Evolutionary conservation across 92 coral and sea anemone species (phyloP).

Genomic region (Zoanthus sociatus): DNA sequence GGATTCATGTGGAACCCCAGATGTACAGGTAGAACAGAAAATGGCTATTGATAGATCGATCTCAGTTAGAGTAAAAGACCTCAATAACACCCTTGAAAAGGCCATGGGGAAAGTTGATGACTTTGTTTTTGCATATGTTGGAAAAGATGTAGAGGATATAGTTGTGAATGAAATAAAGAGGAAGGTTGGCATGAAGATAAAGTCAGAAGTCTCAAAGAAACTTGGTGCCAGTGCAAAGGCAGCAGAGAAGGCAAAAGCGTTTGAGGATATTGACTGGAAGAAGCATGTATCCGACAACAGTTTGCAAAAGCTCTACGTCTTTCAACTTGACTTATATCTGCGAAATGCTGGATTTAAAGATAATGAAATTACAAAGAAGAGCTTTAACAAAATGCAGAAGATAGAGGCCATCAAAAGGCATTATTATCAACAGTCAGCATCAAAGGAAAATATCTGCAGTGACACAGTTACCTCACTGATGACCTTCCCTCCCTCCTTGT

Average conservation of each 20-base stretch:
- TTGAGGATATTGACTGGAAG: conserved; percentile 8
- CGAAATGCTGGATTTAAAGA: conserved; percentile 24
- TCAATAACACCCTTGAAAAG: conserved; percentile 19
- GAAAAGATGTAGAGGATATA: not conserved
- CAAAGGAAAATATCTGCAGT: not conserved
- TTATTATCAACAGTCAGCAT: not conserved
- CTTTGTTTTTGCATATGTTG: not conserved
- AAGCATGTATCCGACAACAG: not conserved
- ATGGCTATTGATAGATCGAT: conserved; percentile 6
- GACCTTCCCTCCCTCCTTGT: not conserved
- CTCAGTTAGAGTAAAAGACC: conserved; percentile 9
- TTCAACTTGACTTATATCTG: conserved; percentile 36
- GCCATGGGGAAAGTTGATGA: conserved; percentile 4
- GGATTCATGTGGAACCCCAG: conserved; percentile 2
- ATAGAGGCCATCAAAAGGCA: not conserved
- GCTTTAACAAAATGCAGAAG: not conserved
- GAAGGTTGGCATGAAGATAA: not conserved
- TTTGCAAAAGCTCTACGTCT: conserved; percentile 10
- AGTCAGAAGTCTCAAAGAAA: not conserved
- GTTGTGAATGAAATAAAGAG: conserved; percentile 1
- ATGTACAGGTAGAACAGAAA: conserved; percentile 15
- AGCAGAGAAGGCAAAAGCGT: conserved; percentile 33
- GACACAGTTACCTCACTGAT: not conserved
- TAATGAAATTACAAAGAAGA: not conserved
- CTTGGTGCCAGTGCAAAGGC: not conserved